Percentiles rank a stretch among this genome's conserved stretches.
phyloP scores from a whole-genome alignment of 2,888 invertebrate species.

The Machimus atricapillus region DNA sequence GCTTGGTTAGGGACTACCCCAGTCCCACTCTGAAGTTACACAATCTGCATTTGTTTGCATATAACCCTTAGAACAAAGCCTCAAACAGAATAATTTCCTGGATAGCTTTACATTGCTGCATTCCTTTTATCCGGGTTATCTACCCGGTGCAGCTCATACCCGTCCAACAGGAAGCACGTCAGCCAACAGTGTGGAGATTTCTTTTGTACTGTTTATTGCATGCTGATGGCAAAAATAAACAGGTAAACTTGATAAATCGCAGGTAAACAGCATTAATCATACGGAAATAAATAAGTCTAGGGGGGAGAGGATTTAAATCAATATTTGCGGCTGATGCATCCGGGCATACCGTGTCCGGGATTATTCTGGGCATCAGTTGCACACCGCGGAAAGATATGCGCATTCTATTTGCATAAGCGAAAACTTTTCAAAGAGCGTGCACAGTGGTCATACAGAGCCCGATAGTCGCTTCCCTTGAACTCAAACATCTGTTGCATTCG shows the following conservation, averaged over 20 bases:
- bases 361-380: not conserved
- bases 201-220: not conserved
- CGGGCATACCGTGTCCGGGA: not conserved
- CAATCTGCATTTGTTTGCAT: not conserved
- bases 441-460: not conserved
- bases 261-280: not conserved
- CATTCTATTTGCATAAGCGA: conserved; percentile 2
- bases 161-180: not conserved
- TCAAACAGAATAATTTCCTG: not conserved
- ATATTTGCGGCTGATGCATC: not conserved
- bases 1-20: not conserved
- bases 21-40: not conserved
- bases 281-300: not conserved
- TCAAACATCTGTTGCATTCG: conserved; percentile 22
- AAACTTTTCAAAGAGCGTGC: not conserved
- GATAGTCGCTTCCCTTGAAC: not conserved
- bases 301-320: not conserved
- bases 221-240: not conserved
- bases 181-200: not conserved
- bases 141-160: not conserved
- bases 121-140: not conserved
- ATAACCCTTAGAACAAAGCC: not conserved
- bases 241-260: not conserved
- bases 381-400: not conserved
- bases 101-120: not conserved